phyloP scores from a whole-genome alignment of 2,888 invertebrate species.

The Noctua comes region DNA sequence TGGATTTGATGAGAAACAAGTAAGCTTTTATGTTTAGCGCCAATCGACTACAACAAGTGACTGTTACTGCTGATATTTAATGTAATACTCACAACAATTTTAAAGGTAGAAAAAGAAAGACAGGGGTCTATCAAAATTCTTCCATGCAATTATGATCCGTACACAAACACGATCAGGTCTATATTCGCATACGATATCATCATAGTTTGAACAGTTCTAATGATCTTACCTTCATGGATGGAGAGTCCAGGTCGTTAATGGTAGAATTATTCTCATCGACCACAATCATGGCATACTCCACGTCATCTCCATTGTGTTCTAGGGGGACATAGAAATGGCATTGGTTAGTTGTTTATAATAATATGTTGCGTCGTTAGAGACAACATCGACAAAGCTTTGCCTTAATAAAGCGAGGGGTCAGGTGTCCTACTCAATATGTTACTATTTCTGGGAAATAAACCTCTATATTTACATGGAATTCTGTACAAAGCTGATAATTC shows the following conservation, averaged over 20 bases:
- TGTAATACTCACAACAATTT: constrained; percentile 53
- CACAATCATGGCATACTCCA: constrained; percentile 96
- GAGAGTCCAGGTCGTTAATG: constrained; percentile 95
- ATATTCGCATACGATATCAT: constrained; percentile 43
- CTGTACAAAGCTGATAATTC: constrained; percentile 53
- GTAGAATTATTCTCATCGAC: constrained; percentile 97
- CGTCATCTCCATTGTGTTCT: constrained; percentile 93
- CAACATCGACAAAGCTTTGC: constrained; percentile 86
- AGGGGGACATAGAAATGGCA: constrained; percentile 68
- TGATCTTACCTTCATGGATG: constrained; percentile 94
- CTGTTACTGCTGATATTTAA: constrained; percentile 24
- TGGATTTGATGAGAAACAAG: constrained; percentile 9
- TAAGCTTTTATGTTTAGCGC: constrained; percentile 60
- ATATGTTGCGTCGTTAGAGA: constrained; percentile 53
- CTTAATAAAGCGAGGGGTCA: constrained; percentile 80
- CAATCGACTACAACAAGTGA: constrained; percentile 36
- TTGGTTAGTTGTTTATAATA: constrained; percentile 37
- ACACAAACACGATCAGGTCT: constrained; percentile 53
- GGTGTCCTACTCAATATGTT: constrained; percentile 60
- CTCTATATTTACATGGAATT: constrained; percentile 59
- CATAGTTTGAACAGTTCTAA: constrained; percentile 17
- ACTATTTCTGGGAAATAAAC: constrained; percentile 48
- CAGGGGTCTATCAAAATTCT: constrained; percentile 54
- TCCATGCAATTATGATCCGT: constrained; percentile 68
- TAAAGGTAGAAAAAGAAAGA: constrained; percentile 44